These are phyloP conservation scores for Salvelinus namaycush DNA, from an alignment of 2,113 vertebrate species.

Conservation along the genomic window DNA sequence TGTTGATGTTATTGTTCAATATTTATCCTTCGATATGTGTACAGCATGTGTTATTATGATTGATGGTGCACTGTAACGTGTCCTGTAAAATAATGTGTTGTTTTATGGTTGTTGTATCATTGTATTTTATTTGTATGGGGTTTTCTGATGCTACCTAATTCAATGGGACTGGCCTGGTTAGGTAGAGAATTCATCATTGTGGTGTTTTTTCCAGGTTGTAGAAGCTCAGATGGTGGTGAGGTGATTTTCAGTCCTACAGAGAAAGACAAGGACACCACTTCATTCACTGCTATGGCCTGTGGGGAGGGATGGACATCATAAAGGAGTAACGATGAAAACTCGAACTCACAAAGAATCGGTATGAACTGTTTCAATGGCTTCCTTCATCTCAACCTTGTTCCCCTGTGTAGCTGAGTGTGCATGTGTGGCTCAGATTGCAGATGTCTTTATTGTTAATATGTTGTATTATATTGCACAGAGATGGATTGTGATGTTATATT, in stretches of 20 bases:
- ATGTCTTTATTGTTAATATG: neutral
- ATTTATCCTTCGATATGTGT: no score
- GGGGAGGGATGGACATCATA: slow-evolving; percentile 69
- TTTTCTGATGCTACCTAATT: neutral
- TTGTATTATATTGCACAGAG: neutral
- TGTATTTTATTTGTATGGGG: neutral
- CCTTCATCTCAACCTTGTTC: neutral
- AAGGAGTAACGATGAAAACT: slow-evolving; percentile 77
- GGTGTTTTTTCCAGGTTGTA: slow-evolving; percentile 61
- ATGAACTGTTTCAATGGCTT: slow-evolving; percentile 38
- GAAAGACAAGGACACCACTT: slow-evolving; percentile 57
- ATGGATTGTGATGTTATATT: neutral
- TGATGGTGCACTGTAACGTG: no score
- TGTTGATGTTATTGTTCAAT: no score
- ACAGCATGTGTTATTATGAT: no score
- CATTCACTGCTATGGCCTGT: slow-evolving; percentile 55
- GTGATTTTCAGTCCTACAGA: slow-evolving; percentile 24
- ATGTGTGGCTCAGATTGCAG: neutral
- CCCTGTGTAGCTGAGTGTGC: neutral
- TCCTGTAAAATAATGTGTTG: neutral
- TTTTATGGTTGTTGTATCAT: neutral
- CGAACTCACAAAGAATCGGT: slow-evolving; percentile 83
- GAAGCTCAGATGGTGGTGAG: slow-evolving; percentile 46
- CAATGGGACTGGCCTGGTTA: neutral
- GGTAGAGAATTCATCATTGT: neutral